A percentile compares a stretch with the other conserved stretches of the same genome.
These are phyloP conservation scores for Chaetodon auriga DNA, from an alignment of 2,113 vertebrate species.

Conservation along the genomic window DNA sequence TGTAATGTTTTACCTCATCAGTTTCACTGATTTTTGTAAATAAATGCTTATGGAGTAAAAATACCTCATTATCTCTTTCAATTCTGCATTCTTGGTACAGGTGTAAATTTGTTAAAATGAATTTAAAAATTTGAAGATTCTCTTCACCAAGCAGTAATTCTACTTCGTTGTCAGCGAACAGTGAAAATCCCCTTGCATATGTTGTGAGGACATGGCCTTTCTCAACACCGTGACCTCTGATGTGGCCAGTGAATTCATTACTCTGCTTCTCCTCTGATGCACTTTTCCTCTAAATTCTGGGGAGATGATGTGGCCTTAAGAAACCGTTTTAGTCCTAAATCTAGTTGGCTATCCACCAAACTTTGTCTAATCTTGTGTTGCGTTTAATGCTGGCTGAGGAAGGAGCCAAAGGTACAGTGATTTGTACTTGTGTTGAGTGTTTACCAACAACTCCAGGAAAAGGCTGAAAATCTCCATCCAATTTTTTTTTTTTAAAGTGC, in stretches of 20 bases:
- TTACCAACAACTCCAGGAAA: neutral
- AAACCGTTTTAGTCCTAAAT: slow-evolving; percentile 38
- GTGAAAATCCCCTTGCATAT: neutral
- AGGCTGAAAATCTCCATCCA: too few relatives aligned
- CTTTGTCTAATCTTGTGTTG: slow-evolving; percentile 5
- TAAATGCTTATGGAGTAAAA: too few relatives aligned
- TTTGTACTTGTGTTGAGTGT: neutral
- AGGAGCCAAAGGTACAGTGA: neutral
- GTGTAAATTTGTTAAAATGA: too few relatives aligned
- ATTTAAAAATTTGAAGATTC: too few relatives aligned
- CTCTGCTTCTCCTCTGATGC: neutral
- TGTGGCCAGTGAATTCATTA: slow-evolving; percentile 6
- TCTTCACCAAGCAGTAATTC: neutral
- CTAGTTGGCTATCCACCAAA: slow-evolving; percentile 20
- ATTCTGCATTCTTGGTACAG: too few relatives aligned
- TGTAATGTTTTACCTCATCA: too few relatives aligned
- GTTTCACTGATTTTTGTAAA: too few relatives aligned
- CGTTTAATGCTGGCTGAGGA: neutral
- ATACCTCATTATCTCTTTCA: too few relatives aligned
- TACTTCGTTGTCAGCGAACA: neutral
- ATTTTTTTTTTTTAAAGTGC: too few relatives aligned
- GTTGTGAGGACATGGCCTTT: neutral
- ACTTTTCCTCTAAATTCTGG: slow-evolving; percentile 25
- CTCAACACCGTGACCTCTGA: neutral
- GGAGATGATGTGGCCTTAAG: slow-evolving; percentile 37